These are phyloP conservation scores for Cataglyphis hispanica DNA, from an alignment of 1,140 invertebrate genomes.

Conservation along the genomic window DNA sequence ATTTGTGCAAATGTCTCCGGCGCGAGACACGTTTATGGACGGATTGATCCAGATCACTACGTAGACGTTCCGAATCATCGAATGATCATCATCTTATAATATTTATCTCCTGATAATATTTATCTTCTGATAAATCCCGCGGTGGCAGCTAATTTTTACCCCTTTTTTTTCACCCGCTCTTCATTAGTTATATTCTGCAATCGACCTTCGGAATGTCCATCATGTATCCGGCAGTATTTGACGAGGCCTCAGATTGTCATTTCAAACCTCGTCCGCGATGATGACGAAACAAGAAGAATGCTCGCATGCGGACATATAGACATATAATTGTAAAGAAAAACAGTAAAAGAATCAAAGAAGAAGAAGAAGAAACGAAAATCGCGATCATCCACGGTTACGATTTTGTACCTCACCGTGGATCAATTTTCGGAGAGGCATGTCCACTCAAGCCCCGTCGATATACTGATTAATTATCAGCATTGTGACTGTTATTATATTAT, in stretches of 20 bases:
- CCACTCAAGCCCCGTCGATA: constrained; percentile 74
- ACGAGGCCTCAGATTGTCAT: constrained; percentile 86
- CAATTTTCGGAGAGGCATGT: constrained; percentile 61
- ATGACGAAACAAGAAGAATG: constrained; percentile 43
- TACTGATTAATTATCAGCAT: constrained; percentile 70
- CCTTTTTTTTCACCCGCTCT: neutral
- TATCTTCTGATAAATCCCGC: neutral
- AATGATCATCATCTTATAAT: constrained; percentile 37
- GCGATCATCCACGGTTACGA: constrained; percentile 24
- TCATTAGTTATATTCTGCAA: constrained; percentile 29
- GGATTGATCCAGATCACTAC: constrained; percentile 84
- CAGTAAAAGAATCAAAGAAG: neutral
- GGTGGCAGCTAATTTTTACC: neutral
- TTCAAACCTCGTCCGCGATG: constrained; percentile 77
- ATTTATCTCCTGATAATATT: neutral
- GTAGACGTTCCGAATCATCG: constrained; percentile 80
- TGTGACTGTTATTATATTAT: constrained; percentile 52
- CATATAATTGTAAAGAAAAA: constrained; percentile 11
- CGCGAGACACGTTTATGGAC: constrained; percentile 85
- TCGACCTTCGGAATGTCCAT: constrained; percentile 81
- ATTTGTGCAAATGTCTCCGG: constrained; percentile 84
- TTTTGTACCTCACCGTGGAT: constrained; percentile 42
- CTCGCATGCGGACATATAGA: constrained; percentile 21
- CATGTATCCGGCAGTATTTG: constrained; percentile 83
- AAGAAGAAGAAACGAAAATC: constrained; percentile 37